These are phyloP conservation scores for Dione juno DNA, from an alignment of 2,888 invertebrate species.

Conservation along the genomic window DNA sequence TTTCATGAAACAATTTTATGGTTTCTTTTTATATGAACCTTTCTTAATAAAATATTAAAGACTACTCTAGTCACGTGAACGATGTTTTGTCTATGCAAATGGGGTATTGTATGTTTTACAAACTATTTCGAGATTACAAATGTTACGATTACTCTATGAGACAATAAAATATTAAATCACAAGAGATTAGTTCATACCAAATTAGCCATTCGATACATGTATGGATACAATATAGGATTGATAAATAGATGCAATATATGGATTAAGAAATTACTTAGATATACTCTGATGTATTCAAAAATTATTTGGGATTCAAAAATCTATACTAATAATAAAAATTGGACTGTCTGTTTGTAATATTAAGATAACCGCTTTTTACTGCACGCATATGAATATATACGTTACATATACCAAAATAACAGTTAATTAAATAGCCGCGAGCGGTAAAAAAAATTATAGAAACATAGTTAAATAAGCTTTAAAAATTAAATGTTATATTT, in stretches of 20 bases:
- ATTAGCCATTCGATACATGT: not conserved
- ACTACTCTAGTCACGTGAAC: constrained; percentile 35
- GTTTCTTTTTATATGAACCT: constrained; percentile 45
- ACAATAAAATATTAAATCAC: not conserved
- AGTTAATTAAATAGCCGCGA: too few species aligned
- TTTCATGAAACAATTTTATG: constrained; percentile 43
- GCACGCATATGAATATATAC: too few species aligned
- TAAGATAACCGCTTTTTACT: too few species aligned
- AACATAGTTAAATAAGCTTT: not conserved
- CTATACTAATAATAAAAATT: too few species aligned
- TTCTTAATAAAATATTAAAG: constrained; percentile 22
- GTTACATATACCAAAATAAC: not conserved
- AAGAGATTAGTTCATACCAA: not conserved
- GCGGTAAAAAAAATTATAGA: too few species aligned
- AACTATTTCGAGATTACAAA: not conserved
- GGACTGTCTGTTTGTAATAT: too few species aligned
- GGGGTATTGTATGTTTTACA: not conserved
- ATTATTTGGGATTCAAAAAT: not conserved
- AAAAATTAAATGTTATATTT: not conserved
- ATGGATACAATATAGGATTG: too few species aligned
- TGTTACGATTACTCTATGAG: not conserved
- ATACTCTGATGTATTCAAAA: not conserved
- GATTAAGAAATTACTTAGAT: too few species aligned
- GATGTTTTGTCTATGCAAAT: constrained; percentile 30
- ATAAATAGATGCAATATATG: too few species aligned